A percentile compares a stretch with the other conserved stretches of the same genome.
Conservation (phyloP, 2,888 invertebrate genomes). For the Acrobasis repandana region DNA sequence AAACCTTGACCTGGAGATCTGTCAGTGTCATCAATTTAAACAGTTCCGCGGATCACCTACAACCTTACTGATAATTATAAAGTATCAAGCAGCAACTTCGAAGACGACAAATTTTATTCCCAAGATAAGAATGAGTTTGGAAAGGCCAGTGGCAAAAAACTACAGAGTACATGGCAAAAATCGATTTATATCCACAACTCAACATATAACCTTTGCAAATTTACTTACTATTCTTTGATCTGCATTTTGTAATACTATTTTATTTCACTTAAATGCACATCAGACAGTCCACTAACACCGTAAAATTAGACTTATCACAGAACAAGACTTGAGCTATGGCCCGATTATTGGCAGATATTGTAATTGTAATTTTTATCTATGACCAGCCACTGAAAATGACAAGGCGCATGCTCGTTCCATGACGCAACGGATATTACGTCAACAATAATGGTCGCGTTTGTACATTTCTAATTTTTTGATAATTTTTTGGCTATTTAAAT, state of each 20-base stretch:
- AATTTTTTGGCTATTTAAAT: neutral
- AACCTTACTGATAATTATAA: neutral
- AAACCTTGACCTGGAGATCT: constrained; percentile 65
- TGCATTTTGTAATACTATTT: constrained; percentile 82
- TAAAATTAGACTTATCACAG: constrained; percentile 74
- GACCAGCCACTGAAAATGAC: constrained; percentile 80
- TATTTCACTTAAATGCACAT: constrained; percentile 77
- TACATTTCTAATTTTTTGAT: neutral
- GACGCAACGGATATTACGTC: constrained; percentile 86
- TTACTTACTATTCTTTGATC: constrained; percentile 88
- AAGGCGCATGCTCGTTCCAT: constrained; percentile 83
- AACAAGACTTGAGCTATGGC: constrained; percentile 76
- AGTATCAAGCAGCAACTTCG: neutral
- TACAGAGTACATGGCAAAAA: constrained; percentile 57
- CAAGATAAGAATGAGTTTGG: constrained; percentile 50
- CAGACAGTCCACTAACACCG: constrained; percentile 80
- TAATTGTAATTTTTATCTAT: constrained; percentile 76
- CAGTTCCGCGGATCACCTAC: neutral
- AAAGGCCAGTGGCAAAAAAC: constrained; percentile 45
- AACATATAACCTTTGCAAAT: constrained; percentile 63
- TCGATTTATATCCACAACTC: constrained; percentile 72
- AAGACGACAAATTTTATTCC: neutral
- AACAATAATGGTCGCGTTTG: constrained; percentile 47
- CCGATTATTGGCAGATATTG: constrained; percentile 70
- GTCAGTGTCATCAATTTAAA: constrained; percentile 58